Conservation (phyloP, 2,888 invertebrate genomes). For the Choristoneura rosaceana region DNA sequence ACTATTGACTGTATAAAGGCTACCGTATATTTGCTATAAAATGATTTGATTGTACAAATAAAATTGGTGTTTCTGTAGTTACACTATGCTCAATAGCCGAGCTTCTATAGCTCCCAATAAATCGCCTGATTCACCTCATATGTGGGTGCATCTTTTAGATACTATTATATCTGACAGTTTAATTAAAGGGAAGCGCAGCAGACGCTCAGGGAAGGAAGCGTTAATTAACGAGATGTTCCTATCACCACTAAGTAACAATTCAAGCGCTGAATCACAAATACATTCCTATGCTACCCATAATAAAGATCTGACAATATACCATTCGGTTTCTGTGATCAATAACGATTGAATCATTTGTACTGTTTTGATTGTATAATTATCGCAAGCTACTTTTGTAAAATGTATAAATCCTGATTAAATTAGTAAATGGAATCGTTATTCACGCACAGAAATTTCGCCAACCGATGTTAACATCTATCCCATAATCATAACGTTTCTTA, state of each 20-base stretch:
- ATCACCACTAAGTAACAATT: constrained; percentile 32
- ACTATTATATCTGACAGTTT: background rate
- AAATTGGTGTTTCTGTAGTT: constrained; percentile 20
- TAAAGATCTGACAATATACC: constrained; percentile 15
- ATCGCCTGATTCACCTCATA: background rate
- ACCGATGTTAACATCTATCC: constrained; percentile 59
- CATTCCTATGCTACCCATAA: constrained; percentile 27
- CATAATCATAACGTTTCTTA: constrained; percentile 49
- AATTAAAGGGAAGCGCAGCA: background rate
- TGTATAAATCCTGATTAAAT: background rate
- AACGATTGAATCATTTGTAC: constrained; percentile 19
- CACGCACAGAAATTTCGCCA: constrained; percentile 45
- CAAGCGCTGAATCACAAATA: constrained; percentile 24
- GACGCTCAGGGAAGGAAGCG: background rate
- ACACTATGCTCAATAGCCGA: background rate
- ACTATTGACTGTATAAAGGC: constrained; percentile 5
- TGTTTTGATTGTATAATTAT: constrained; percentile 1
- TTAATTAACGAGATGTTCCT: constrained; percentile 23
- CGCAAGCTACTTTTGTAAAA: constrained; percentile 6
- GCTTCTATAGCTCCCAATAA: background rate
- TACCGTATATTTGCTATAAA: constrained; percentile 23
- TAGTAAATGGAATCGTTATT: constrained; percentile 4
- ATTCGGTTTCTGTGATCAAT: constrained; percentile 15
- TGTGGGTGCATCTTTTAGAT: background rate
- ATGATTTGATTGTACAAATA: constrained; percentile 27